Base-by-base conservation (phyloP, 2,113 vertebrate genomes). In the Silurus asotus region DNA sequence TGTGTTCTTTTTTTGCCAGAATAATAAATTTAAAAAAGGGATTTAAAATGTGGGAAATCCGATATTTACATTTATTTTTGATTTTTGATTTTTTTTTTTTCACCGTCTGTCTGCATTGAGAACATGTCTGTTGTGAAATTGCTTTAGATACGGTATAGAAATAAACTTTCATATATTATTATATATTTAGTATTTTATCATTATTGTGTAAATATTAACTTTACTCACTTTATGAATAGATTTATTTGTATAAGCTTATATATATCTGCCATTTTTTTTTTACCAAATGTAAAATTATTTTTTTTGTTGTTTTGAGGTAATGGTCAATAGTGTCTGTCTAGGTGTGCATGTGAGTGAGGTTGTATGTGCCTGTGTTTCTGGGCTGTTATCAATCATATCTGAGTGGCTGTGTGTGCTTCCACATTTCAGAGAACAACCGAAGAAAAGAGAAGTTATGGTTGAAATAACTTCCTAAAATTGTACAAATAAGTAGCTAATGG, bases 381-480 rank as follows among this genome's bases (percentile, higher is more conserved):
- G 61, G 20, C 25, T 49, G 59, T 49, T 64, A 23, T 61, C 58
- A 75, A 64, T n/a, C 17, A 55, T 10, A 58, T 65, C 14, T 77
- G 25, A 67, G 17, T 37, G n/a, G 20, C 5, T 58, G 51, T 83
- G 28, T 70, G 10, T 53, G 75, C 82, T 82, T 85, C 74, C 77
- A 72, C 65, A 51, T 51, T 88, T 90, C 25, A 28, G 64, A 56
- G 56, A 58, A 86, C 67, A 70, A 84, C 70, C 79, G 58, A 9
- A 59, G 53, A 90, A 89, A 84, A 83, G 53, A 83, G 89, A 89
- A 90, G 72, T 78, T 56, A 28, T 1, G 23, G 10, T 25, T 74
- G 1, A 82, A 84, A 1, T 4, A 59, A 84, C 87, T 91, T 91
- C 90, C 89, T 89, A 65, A 85, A 90, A 61, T 20, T n/a, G 48